Conservation (phyloP, 1,140 invertebrate species). For the Drosophila rufa region DNA sequence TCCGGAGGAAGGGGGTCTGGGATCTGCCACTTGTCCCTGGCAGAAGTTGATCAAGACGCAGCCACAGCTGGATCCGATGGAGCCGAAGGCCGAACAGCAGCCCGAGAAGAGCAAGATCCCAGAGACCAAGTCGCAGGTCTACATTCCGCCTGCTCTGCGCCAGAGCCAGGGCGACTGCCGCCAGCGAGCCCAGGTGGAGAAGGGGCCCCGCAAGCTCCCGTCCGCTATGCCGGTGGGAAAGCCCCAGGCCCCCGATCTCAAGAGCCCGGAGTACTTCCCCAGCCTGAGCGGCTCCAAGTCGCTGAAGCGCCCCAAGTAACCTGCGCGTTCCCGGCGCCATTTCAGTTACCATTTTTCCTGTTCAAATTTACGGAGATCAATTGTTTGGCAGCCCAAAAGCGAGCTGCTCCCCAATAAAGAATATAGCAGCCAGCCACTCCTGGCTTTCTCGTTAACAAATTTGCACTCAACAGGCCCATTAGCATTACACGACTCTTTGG, state of each 20-base stretch:
- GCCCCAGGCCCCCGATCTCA: constrained; percentile 60
- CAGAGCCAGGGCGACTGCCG: constrained; percentile 52
- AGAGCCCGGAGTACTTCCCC: constrained; percentile 63
- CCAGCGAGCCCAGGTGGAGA: constrained; percentile 4
- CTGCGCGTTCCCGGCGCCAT: not conserved
- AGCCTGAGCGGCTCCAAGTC: constrained; percentile 29
- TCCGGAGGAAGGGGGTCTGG: constrained; percentile 4
- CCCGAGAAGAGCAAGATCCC: not conserved
- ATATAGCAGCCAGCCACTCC: not conserved
- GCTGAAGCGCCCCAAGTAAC: constrained; percentile 59
- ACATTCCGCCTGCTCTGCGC: constrained; percentile 69
- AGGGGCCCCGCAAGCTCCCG: constrained; percentile 9
- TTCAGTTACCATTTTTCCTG: constrained; percentile 15
- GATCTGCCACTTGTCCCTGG: constrained; percentile 48
- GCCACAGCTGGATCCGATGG: not conserved
- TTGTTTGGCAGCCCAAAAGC: not conserved
- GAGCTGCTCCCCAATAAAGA: constrained; percentile 22
- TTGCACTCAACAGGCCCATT: constrained; percentile 48
- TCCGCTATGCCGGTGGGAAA: constrained; percentile 7
- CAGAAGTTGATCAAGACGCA: constrained; percentile 12
- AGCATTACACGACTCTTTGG: constrained; percentile 40
- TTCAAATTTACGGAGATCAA: constrained; percentile 49
- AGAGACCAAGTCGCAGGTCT: constrained; percentile 34
- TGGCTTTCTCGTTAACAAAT: constrained; percentile 41
- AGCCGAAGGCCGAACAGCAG: not conserved